A percentile compares a stretch with the other conserved stretches of the same genome.
Evolutionary conservation across 1,140 invertebrate species (phyloP).

Genomic region (Pseudomyrmex cubaensis): DNA sequence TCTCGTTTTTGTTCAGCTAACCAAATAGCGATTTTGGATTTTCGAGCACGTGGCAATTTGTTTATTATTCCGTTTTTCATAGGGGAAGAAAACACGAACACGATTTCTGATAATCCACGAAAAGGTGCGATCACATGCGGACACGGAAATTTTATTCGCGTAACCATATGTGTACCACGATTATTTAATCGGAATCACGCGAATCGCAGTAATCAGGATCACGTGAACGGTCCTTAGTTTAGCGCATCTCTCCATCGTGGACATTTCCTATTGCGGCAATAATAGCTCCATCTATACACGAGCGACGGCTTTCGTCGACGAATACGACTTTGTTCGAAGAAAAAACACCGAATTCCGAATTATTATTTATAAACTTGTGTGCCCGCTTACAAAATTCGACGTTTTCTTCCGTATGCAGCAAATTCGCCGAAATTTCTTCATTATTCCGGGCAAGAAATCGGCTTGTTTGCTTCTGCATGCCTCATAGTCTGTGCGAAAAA

Average conservation of each 20-base stretch:
- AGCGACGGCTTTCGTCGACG: not conserved
- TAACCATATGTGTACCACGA: constrained; percentile 12
- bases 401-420: constrained; percentile 39
- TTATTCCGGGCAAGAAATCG: constrained; percentile 36
- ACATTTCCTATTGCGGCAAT: not conserved
- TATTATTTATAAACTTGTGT: not conserved
- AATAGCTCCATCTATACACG: not conserved
- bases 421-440: constrained; percentile 52
- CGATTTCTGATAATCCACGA: not conserved
- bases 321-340: not conserved
- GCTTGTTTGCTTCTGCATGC: constrained; percentile 41
- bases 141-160: not conserved
- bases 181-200: constrained; percentile 3
- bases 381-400: constrained; percentile 23
- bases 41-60: too few relatives aligned
- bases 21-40: too few relatives aligned
- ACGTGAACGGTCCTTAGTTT: constrained; percentile 8
- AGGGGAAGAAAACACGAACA: not conserved
- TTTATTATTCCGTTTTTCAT: not conserved
- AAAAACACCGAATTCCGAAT: not conserved
- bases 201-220: constrained; percentile 13
- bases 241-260: constrained; percentile 1
- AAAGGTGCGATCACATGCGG: not conserved
- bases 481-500: constrained; percentile 31
- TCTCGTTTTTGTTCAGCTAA: not conserved